Evolutionary conservation across 2,797 vertebrate genomes (phyloP), one percentile per base, ranked within the genome.

Genomic region (Epinephelus coioides): DNA sequence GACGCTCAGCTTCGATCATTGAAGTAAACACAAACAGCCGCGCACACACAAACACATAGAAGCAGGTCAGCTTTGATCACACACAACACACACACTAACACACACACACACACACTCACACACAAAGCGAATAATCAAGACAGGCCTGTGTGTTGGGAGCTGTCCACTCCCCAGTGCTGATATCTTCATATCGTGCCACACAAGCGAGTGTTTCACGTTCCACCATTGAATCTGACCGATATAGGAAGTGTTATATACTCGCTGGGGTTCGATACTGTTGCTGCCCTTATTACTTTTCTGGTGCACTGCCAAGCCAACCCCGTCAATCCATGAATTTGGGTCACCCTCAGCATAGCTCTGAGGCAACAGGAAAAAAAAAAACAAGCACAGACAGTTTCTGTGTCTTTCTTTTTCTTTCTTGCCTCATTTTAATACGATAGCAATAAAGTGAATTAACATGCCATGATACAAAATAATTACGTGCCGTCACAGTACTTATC

Each of bases 251-350:
- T 81, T 91, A 87, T 84, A 81, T 83, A 79, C 86, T 85, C 63
- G 61, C 82, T 71, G 69, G 85, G 78, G 86, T 89, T 92, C 81
- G 19, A 89, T 91, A 75, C 84, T 88, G 81, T 81, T 78, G 83
- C 84, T 90, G 92, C 65, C 91, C 89, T 92, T 93, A 91, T 94
- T 93, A 89, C 85, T 90, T 88, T 88, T 85, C 84, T 94, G 92
- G 91, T 91, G 78, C 75, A 19, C 84, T 79, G 91, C 92, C 93
- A 95, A 93, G 70, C 73, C 69, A 87, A 59, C 77, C 64, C 83
- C 38, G 84, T 88, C 91, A 92, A 79, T 90, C 85, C 77, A 75
- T 5, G 74, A 90, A 95, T 94, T 82, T 94, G 87, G 92, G 92
- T 95, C 94, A 93, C 84, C 66, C 83, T 76, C 78, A 53, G 71